Conservation (phyloP, 2,888 invertebrate genomes). For the Hermaeophaga mercurialis region DNA sequence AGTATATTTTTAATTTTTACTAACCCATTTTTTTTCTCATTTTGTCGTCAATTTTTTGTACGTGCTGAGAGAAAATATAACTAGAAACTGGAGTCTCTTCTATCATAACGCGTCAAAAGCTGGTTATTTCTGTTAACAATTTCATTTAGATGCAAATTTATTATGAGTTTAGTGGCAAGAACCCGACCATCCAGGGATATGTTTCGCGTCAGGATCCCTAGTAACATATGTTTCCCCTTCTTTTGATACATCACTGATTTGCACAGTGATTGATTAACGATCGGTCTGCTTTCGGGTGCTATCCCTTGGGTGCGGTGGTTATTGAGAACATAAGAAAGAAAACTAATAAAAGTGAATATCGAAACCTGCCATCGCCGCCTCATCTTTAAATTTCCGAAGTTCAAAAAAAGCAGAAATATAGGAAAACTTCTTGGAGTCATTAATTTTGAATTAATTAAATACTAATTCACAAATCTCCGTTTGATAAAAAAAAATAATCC, state of each 20-base stretch:
- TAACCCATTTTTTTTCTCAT: too few species aligned
- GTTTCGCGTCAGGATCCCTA: background rate
- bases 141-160: conserved; percentile 41
- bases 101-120: conserved; percentile 26
- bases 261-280: conserved; percentile 3
- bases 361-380: too few species aligned
- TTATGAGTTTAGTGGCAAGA: conserved; percentile 21
- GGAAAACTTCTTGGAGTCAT: too few species aligned
- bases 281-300: background rate
- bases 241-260: conserved; percentile 1
- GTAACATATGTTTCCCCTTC: conserved; percentile 7
- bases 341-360: background rate
- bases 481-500: too few species aligned
- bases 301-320: background rate
- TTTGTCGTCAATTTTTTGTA: too few species aligned
- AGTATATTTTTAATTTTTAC: too few species aligned
- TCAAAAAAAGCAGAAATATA: too few species aligned
- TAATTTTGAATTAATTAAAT: too few species aligned
- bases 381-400: too few species aligned
- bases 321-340: background rate
- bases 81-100: too few species aligned
- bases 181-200: conserved; percentile 10
- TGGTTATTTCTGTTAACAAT: conserved; percentile 36
- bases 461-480: too few species aligned
- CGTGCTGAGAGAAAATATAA: too few species aligned